Evolutionary conservation across 2,888 invertebrate genomes (phyloP).

Genomic region (Mellilla xanthometata): DNA sequence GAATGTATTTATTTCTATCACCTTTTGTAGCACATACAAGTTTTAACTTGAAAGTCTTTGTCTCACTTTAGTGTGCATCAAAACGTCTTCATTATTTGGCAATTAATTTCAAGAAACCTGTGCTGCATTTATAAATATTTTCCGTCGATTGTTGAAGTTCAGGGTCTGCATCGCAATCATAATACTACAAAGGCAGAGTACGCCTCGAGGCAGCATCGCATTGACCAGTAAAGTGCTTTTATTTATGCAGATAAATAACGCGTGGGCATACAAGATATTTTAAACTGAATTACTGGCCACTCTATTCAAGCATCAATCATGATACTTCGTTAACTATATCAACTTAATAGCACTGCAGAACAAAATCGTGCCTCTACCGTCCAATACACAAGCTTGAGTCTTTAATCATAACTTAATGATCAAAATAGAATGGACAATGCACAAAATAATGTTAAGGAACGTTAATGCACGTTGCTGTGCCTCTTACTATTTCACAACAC

Average conservation of each 20-base stretch:
- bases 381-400: conserved; percentile 9
- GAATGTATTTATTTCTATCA: too few species aligned
- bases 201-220: conserved; percentile 9
- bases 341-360: conserved; percentile 15
- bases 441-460: conserved; percentile 24
- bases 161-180: conserved; percentile 15
- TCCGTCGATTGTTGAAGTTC: conserved; percentile 28
- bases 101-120: conserved; percentile 7
- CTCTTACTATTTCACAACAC: conserved; percentile 23
- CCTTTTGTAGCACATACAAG: too few species aligned
- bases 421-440: conserved; percentile 25
- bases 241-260: not conserved
- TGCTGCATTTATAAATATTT: conserved; percentile 12
- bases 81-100: conserved; percentile 8
- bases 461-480: conserved; percentile 27
- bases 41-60: too few species aligned
- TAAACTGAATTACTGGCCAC: conserved; percentile 15
- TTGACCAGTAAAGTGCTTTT: conserved; percentile 2
- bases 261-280: conserved; percentile 8
- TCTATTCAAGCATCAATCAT: conserved; percentile 22
- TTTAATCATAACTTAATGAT: conserved; percentile 30
- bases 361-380: conserved; percentile 21
- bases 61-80: not conserved
- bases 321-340: conserved; percentile 19
- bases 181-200: conserved; percentile 15